Percentiles rank a stretch among this genome's conserved stretches.
Conservation (phyloP, 2,113 vertebrate genomes). For the Aphelocoma coerulescens region DNA sequence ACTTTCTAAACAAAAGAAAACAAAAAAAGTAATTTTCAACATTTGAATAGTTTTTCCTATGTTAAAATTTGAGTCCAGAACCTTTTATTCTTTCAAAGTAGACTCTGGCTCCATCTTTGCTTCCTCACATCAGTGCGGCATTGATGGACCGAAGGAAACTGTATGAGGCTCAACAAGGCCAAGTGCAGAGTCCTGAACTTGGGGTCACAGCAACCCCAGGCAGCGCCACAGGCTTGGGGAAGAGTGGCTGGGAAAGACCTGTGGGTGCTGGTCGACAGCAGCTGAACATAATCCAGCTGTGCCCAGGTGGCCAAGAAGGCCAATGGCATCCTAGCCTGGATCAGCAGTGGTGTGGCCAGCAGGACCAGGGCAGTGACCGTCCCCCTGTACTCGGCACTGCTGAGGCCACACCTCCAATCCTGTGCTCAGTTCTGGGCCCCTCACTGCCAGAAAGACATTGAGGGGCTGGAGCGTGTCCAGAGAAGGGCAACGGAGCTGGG, state of each 20-base stretch:
- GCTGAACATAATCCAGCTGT: not conserved
- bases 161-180: not conserved
- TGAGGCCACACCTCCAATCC: not conserved
- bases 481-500: not conserved
- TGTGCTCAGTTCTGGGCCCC: not conserved
- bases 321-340: not conserved
- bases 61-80: not conserved
- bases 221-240: rapidly evolving
- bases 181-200: rapidly evolving
- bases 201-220: not conserved
- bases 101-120: not conserved
- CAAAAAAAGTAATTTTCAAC: not conserved
- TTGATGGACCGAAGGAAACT: not conserved
- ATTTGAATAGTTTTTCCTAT: not conserved
- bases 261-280: rapidly evolving
- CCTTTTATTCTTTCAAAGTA: not conserved
- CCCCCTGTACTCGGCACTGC: not conserved
- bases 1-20: not conserved
- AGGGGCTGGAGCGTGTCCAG: not conserved
- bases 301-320: not conserved
- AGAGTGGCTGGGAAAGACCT: rapidly evolving
- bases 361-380: not conserved
- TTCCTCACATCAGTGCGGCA: not conserved
- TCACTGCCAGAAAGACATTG: not conserved
- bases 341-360: not conserved